Conservation (phyloP, 2,797 vertebrate genomes). For the Tenualosa thibaudeaui region DNA sequence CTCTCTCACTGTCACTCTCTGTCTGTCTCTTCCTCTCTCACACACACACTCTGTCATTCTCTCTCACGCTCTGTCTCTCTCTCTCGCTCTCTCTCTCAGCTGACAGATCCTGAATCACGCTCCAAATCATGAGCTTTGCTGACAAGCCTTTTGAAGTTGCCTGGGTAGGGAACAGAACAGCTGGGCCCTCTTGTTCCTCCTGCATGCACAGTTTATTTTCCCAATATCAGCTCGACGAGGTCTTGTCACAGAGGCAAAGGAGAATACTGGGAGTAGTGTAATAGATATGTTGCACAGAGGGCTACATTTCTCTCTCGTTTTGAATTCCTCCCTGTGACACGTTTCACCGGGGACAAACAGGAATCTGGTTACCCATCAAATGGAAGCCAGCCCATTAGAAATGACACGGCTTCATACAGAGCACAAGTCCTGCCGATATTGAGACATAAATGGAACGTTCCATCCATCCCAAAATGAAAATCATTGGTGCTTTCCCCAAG, state of each 20-base stretch:
- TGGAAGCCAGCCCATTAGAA: neutral
- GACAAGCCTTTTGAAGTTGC: conserved; percentile 28
- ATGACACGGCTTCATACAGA: neutral
- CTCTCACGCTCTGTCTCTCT: neutral
- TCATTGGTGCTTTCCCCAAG: neutral
- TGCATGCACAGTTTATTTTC: conserved; percentile 16
- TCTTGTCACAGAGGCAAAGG: neutral
- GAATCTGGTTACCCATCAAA: conserved; percentile 14
- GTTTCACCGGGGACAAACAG: neutral
- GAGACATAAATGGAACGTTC: neutral
- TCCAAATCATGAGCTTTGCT: neutral
- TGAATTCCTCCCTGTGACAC: neutral
- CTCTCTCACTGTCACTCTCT: neutral
- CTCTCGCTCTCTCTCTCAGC: neutral
- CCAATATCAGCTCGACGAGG: neutral
- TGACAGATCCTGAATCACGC: conserved; percentile 14
- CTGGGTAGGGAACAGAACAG: neutral
- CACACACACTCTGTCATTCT: neutral
- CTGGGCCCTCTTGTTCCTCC: conserved; percentile 14
- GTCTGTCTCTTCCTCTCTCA: neutral
- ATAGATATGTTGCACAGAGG: neutral
- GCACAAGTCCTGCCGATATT: neutral
- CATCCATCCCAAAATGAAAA: neutral
- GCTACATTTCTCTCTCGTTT: neutral
- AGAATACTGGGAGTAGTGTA: neutral